Conservation (phyloP, 2,113 vertebrate genomes). For the Myotis yumanensis region DNA sequence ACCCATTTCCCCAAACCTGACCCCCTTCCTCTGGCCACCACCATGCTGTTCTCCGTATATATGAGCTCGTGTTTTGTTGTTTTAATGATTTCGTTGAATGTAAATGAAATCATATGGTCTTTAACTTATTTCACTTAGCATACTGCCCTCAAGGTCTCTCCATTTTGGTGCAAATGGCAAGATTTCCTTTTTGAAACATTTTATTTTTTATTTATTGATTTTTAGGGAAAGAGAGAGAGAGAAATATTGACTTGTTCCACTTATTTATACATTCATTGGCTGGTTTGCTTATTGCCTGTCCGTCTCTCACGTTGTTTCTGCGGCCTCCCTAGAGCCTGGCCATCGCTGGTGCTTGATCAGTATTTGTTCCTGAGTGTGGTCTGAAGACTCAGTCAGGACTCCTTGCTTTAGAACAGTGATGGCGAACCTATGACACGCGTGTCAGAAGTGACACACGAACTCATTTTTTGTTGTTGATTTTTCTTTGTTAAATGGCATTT, state of each 20-base stretch:
- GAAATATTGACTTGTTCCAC: neutral
- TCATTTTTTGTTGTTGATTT: no score
- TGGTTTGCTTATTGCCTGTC: neutral
- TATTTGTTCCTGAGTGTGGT: neutral
- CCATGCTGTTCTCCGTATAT: neutral
- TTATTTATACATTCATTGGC: neutral
- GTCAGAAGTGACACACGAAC: no score
- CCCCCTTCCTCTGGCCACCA: neutral
- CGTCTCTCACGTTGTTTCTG: neutral
- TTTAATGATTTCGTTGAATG: neutral
- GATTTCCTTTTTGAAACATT: neutral
- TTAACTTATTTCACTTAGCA: neutral
- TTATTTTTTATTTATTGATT: neutral
- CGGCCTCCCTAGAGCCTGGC: neutral
- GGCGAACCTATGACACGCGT: no score
- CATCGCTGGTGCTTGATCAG: neutral
- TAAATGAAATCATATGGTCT: neutral
- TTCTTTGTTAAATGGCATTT: no score
- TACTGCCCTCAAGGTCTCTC: neutral
- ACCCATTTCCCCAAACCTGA: neutral
- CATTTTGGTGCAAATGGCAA: neutral
- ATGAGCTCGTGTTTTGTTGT: neutral
- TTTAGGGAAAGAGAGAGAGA: neutral
- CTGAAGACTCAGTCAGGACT: neutral
- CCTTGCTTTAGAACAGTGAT: neutral